Evolutionary conservation across 2,888 invertebrate species (phyloP), one percentile per base, ranked within the genome.

Genomic region (Dynastes maya): DNA sequence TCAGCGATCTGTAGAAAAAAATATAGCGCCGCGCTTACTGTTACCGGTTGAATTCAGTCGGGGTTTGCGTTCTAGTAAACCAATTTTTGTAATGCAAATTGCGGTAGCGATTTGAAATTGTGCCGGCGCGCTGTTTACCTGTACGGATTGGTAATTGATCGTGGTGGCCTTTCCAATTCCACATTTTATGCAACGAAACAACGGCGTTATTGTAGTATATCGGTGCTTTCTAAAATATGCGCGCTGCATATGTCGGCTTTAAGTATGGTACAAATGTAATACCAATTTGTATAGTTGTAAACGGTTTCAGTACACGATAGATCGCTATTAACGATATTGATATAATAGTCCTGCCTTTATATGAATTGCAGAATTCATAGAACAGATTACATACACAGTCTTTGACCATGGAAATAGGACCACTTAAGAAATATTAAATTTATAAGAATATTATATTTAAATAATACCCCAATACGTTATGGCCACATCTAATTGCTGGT

Each of bases 61-160:
- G 45, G 45, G 61, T 61, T 72, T 37, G 32, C 58, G 61, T 63
- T 63, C 72, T 5, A 74, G 58, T 63, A 74, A 68, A 74, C 40
- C 29, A 74, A 74, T 74, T 74, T 61, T 61, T 74, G 58, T 61
- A 61, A 74, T 74, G 72, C 63, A 74, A 74, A 74, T 74, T 61
- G 63, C 68, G 68, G 49, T 29, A 68, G 68, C 51, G 32, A 68
- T 51, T 40, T 53, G 22, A 27, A 68, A 68, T 13, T 29, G 11
- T 22, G 49, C 29, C 27, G 22, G 13, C 13, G 68, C 27, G 13
- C 51, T n/a, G 51, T 49, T 68, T 68, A 68, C 68, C 49, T 51
- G 68, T 51, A 29, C 51, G 6, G 68, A 49, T 29, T 68, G 29
- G 29, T 68, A 74, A 74, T 61, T 74, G 61, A 45, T 37, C 29